Percentiles rank a stretch among this genome's conserved stretches.
phyloP scores from a whole-genome alignment of 2,113 vertebrate genomes.

The Scalopus aquaticus region DNA sequence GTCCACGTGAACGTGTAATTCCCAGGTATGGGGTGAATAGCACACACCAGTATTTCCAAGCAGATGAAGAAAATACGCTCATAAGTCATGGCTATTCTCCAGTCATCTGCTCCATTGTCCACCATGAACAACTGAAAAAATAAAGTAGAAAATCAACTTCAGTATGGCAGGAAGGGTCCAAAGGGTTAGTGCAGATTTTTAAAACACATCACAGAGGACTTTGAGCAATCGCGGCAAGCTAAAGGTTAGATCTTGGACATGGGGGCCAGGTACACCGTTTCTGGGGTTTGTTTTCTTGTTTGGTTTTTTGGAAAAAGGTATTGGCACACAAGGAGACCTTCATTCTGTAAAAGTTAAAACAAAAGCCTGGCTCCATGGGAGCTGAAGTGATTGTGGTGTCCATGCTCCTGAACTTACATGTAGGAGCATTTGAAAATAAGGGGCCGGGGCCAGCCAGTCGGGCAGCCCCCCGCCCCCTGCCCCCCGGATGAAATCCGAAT shows the following conservation, averaged over 20 bases:
- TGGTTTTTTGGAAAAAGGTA: conserved; percentile 15
- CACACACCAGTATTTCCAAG: conserved; percentile 98
- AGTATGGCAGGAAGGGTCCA: conserved; percentile 72
- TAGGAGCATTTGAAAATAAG: not conserved
- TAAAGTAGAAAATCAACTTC: conserved; percentile 83
- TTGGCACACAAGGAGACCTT: not conserved
- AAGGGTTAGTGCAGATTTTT: conserved; percentile 57
- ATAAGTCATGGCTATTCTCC: conserved; percentile 99
- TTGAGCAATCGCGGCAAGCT: conserved; percentile 23
- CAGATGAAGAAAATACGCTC: conserved; percentile 99
- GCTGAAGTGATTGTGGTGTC: not conserved
- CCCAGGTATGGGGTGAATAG: conserved; percentile 98
- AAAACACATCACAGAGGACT: conserved; percentile 47
- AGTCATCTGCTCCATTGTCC: conserved; percentile 99
- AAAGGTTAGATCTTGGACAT: conserved; percentile 33
- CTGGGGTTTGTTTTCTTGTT: too few species aligned
- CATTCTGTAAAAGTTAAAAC: conserved; percentile 3
- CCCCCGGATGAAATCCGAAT: not conserved
- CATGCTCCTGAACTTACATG: not conserved
- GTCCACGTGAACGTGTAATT: conserved; percentile 99
- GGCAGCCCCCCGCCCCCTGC: not conserved
- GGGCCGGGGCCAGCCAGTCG: not conserved
- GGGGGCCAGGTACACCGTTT: conserved; percentile 29
- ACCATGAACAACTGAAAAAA: conserved; percentile 98
- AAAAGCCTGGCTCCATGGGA: not conserved